Conservation (phyloP, 2,888 invertebrate species). For the Drosophila greeni region DNA sequence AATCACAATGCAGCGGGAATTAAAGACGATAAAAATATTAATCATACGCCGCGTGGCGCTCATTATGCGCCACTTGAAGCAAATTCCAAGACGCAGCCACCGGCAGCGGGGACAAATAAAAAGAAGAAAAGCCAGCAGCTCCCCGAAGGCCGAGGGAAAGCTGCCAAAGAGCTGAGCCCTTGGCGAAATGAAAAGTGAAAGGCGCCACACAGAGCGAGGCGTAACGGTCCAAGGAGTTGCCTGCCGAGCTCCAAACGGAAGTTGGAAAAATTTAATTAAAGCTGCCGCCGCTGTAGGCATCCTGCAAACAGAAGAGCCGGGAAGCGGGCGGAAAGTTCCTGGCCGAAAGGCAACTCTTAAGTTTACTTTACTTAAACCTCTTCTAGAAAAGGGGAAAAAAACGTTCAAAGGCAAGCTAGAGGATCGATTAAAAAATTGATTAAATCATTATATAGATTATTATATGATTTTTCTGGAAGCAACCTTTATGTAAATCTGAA, state of each 20-base stretch:
- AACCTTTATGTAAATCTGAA: no score
- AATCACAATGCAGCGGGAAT: slow-evolving; percentile 71
- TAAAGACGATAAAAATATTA: slow-evolving; percentile 65
- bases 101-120: slow-evolving; percentile 21
- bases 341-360: slow-evolving; percentile 21
- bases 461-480: neutral
- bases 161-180: slow-evolving; percentile 16
- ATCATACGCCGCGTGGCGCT: slow-evolving; percentile 74
- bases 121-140: slow-evolving; percentile 6
- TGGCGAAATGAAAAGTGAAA: slow-evolving; percentile 65
- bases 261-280: slow-evolving; percentile 71
- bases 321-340: slow-evolving; percentile 22
- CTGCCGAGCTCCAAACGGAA: slow-evolving; percentile 49
- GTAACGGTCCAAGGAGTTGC: slow-evolving; percentile 21
- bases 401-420: neutral
- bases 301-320: slow-evolving; percentile 17
- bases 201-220: slow-evolving; percentile 30
- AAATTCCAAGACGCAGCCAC: slow-evolving; percentile 45
- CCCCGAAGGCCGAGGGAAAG: slow-evolving; percentile 8
- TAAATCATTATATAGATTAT: no score
- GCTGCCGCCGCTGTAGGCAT: slow-evolving; percentile 59
- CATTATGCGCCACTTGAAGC: slow-evolving; percentile 70
- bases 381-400: neutral
- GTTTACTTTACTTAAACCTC: slow-evolving; percentile 26
- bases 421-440: slow-evolving; percentile 2